Evolutionary conservation across 2,888 invertebrate genomes (phyloP).

Genomic region (Abrostola tripartita): DNA sequence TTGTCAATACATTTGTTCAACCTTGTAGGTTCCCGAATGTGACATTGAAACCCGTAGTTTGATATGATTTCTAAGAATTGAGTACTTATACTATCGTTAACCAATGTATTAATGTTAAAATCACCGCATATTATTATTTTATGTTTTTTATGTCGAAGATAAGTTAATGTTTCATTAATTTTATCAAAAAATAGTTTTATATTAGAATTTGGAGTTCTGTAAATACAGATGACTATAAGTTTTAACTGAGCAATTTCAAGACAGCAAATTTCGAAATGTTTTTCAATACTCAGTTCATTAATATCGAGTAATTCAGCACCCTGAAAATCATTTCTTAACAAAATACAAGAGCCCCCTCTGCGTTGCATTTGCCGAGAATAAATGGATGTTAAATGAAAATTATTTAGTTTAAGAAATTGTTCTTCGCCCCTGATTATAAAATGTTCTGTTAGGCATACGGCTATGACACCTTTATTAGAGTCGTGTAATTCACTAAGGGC

Average conservation of each 20-base stretch:
- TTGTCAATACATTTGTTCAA: conserved; percentile 12
- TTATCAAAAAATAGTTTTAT: conserved; percentile 9
- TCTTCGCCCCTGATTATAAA: conserved; percentile 9
- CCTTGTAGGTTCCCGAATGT: conserved; percentile 10
- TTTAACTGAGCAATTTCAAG: conserved; percentile 6
- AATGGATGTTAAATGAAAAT: conserved; percentile 1
- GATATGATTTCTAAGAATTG: conserved; percentile 8
- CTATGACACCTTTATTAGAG: conserved; percentile 3
- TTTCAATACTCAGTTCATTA: conserved; percentile 9
- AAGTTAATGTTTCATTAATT: conserved; percentile 7
- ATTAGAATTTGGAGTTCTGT: conserved; percentile 11
- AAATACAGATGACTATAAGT: conserved; percentile 8
- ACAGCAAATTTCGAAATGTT: conserved; percentile 9
- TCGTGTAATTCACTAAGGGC: conserved; percentile 5
- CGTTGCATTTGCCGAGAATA: conserved; percentile 11
- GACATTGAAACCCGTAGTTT: conserved; percentile 7
- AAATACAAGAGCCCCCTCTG: conserved; percentile 10
- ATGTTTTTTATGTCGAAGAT: conserved; percentile 4
- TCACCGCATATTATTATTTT: conserved; percentile 8
- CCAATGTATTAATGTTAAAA: conserved; percentile 2
- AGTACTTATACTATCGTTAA: conserved; percentile 5
- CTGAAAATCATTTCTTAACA: conserved; percentile 3
- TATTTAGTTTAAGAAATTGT: conserved; percentile 4
- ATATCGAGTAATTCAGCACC: conserved; percentile 1
- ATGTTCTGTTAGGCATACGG: conserved; percentile 8